These are phyloP conservation scores for Hipparchia sbordonii DNA, from an alignment of 2,888 invertebrate species.

Conservation along the genomic window DNA sequence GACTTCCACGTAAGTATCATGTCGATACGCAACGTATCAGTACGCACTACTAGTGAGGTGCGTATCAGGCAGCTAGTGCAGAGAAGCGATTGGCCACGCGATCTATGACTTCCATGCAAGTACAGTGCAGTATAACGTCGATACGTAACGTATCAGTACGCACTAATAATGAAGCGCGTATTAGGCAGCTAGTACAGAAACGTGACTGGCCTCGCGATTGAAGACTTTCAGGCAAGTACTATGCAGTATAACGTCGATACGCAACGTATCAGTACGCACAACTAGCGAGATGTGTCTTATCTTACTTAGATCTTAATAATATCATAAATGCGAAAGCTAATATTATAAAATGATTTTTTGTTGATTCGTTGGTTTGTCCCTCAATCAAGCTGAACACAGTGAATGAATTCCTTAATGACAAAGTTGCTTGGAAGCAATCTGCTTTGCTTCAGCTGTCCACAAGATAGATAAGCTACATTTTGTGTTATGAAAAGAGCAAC, in stretches of 20 bases:
- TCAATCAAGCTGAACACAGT: too few relatives aligned
- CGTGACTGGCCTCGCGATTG: conserved; percentile 59
- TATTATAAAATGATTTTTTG: too few relatives aligned
- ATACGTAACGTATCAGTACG: conserved; percentile 35
- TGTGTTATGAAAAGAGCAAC: too few relatives aligned
- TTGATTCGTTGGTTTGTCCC: too few relatives aligned
- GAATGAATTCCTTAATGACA: too few relatives aligned
- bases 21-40: conserved; percentile 32
- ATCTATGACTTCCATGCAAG: conserved; percentile 65
- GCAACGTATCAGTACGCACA: conserved; percentile 7
- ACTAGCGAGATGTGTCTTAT: neutral
- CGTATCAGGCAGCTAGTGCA: conserved; percentile 42
- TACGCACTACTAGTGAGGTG: conserved; percentile 31
- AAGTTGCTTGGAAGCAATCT: too few relatives aligned
- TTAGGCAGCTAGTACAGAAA: conserved; percentile 43
- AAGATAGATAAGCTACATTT: too few relatives aligned
- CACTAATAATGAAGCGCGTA: conserved; percentile 30
- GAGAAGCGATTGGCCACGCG: conserved; percentile 55
- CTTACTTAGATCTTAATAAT: too few relatives aligned
- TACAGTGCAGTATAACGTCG: conserved; percentile 24
- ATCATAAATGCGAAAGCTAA: too few relatives aligned
- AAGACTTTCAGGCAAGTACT: conserved; percentile 61
- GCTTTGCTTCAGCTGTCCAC: too few relatives aligned
- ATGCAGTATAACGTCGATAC: conserved; percentile 18
- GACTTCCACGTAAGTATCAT: conserved; percentile 70